Evolutionary conservation across 2,113 vertebrate genomes (phyloP), one percentile per base, ranked within the genome.

Genomic region (Capricornis sumatraensis): DNA sequence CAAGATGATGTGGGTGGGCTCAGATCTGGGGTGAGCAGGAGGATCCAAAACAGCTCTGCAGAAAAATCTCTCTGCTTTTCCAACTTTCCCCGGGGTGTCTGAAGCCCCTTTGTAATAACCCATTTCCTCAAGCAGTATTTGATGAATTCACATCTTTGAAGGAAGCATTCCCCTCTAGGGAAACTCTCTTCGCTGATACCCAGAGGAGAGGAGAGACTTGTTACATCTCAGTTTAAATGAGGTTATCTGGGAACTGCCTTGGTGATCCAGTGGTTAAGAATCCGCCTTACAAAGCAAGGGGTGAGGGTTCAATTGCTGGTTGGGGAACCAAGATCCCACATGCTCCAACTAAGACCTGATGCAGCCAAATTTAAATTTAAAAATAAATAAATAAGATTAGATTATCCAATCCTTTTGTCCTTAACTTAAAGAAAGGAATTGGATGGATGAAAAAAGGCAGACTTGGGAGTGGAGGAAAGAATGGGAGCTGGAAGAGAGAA

Each of bases 1-100:
- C 13, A 0, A n/a, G 58, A 7, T 33, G 2, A 0, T 6, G 8
- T 27, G 93, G 83, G 50, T 21, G 11, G 5, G 3, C 64, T 2
- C 1, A 5, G 28, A 25, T 58, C 3, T n/a, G 71, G 87, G 62
- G 14, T 14, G 64, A 83, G 62, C 14, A 6, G 71, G 60, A 25
- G 45, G n/a, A 13, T 86, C 53, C 47, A 3, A 23, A 74, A 13
- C 16, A 10, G 2, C 10, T 33, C 81, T 85, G 19, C 11, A 12
- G 67, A 14, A 74, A 93, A n/a, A 40, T 53, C 43, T 62, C 58
- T 19, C 19, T 78, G 67, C 79, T 47, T 81, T 62, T 6, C 25
- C 67, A 21, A 11, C 21, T 53, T 11, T 21, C 43, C 36, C 53
- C 2, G 11, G 19, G 13, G 45, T 36, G 82, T 60, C 84, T 16